Conservation (phyloP, 1,140 invertebrate genomes). For the Diabrotica virgifera region DNA sequence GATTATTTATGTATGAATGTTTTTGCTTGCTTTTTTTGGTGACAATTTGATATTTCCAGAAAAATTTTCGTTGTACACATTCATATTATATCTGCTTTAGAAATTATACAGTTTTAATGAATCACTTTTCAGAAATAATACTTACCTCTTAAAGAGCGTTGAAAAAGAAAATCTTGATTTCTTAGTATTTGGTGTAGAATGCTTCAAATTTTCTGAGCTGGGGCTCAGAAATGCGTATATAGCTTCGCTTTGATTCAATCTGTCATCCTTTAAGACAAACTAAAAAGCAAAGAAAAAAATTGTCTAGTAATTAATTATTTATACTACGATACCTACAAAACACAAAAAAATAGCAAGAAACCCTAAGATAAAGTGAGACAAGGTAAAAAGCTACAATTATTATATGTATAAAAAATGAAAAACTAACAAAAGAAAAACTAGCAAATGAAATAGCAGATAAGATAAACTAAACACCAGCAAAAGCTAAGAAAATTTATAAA, state of each 20-base stretch:
- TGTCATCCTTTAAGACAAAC: constrained; percentile 82
- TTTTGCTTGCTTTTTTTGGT: too few relatives aligned
- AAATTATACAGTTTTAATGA: not conserved
- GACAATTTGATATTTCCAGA: too few relatives aligned
- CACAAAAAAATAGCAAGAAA: constrained; percentile 1
- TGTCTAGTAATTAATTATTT: not conserved
- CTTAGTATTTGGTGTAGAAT: constrained; percentile 69
- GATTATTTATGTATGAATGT: too few relatives aligned
- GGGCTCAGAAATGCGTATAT: constrained; percentile 87
- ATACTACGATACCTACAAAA: not conserved
- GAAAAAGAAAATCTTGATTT: constrained; percentile 82
- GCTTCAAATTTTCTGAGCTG: constrained; percentile 82
- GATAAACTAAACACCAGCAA: too few relatives aligned
- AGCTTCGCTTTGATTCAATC: constrained; percentile 82
- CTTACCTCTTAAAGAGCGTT: constrained; percentile 79
- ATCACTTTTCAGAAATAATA: not conserved
- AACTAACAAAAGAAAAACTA: too few relatives aligned
- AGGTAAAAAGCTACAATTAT: not conserved
- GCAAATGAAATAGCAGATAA: too few relatives aligned
- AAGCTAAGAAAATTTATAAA: not conserved
- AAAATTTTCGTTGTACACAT: too few relatives aligned
- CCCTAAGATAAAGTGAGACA: constrained; percentile 4
- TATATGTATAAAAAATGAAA: too few relatives aligned
- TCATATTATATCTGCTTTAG: too few relatives aligned
- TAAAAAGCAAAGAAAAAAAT: constrained; percentile 44